Conservation (phyloP, 2,113 vertebrate genomes). For the Mohoua ochrocephala region DNA sequence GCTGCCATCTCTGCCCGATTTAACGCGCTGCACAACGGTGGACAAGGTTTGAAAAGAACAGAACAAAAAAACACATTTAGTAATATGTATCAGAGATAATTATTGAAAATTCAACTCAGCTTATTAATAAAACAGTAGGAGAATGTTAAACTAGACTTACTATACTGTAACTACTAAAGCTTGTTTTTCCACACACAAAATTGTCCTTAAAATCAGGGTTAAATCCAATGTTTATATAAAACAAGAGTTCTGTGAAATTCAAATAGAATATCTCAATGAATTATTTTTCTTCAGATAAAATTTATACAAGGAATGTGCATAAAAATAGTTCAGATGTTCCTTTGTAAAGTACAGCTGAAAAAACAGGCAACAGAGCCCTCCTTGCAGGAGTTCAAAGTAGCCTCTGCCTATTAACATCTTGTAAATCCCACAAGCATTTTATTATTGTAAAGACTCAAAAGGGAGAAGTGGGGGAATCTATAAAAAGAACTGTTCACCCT, state of each 20-base stretch:
- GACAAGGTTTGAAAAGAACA: neutral
- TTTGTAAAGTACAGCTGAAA: slow-evolving; percentile 9
- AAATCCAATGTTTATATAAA: neutral
- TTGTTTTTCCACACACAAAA: neutral
- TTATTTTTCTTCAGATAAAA: slow-evolving; percentile 22
- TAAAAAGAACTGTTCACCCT: slow-evolving; percentile 22
- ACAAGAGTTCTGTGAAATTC: neutral
- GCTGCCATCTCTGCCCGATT: slow-evolving; percentile 85
- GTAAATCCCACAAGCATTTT: slow-evolving; percentile 40
- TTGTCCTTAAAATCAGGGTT: neutral
- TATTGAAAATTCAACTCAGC: neutral
- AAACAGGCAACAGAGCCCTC: neutral
- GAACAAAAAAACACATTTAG: neutral
- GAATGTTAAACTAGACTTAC: neutral
- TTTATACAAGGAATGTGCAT: neutral
- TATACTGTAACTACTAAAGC: neutral
- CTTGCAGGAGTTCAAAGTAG: neutral
- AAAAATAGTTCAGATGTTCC: slow-evolving; percentile 6
- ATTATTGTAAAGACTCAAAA: slow-evolving; percentile 36
- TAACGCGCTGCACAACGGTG: slow-evolving; percentile 77
- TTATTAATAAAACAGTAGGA: neutral
- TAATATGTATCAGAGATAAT: neutral
- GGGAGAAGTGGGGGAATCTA: neutral
- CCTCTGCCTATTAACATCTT: slow-evolving; percentile 4
- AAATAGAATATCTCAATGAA: neutral